Base-by-base conservation (phyloP, 1,140 invertebrate species). In the Zaprionus kolodkinae region DNA sequence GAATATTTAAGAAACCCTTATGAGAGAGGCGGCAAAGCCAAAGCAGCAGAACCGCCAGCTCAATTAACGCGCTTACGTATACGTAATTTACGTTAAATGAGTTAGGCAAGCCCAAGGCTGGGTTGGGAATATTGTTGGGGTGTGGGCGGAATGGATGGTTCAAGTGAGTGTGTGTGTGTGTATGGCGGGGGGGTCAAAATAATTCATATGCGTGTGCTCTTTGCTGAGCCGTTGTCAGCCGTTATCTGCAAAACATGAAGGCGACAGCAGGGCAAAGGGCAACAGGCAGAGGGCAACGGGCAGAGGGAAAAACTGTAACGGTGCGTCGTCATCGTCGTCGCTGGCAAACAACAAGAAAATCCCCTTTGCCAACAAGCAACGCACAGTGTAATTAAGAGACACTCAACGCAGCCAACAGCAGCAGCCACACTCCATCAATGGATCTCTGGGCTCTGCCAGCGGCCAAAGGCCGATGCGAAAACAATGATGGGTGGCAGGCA, bases 351-450 rank as follows among this genome's bases (percentile, higher is more conserved):
- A 75, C 33, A 55, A 55, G 80, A 86, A 87, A 88, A 89, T 84
- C 84, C 84, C 85, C 80, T 76, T 84, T 84, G 80, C 77, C 84
- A 84, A 88, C 84, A 88, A 79, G 78, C 84, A 78, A 57, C 84
- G 70, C 85, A 84, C 80, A 80, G 77, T 72, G 85, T 88, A 88
- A 88, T 88, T 88, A 88, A 88, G 85, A 84, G 85, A 80, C 78
- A 88, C 85, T 89, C 85, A 74, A 81, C 84, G 71, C 76, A 75
- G 52, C 45, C 45, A 25, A 17, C 11, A 25, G 45, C 11, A 54
- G 25, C 40, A 45, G 81, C 63, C 63, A 54, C 69, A 64, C 61
- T 67, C 76, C 80, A 45, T 50, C 45, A 33, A 59, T 48, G 54
- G 40, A 68, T 17, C 21, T 43, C 64, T 57, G 64, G 52, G 35